Evolutionary conservation across 2,797 vertebrate genomes (phyloP).

Genomic region (Chrosomus eos): DNA sequence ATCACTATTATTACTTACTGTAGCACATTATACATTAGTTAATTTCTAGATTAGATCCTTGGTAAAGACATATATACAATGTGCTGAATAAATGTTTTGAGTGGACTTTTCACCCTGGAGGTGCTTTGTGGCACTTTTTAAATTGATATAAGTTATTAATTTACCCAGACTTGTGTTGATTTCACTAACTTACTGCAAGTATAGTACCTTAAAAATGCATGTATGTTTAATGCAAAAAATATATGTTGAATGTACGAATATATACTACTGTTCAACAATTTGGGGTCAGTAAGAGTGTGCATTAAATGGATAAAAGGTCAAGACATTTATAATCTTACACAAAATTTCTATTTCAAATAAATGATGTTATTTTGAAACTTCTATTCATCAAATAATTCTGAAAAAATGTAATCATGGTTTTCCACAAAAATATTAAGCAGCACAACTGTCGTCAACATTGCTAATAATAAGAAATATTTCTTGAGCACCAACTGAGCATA

Average conservation of each 20-base stretch:
- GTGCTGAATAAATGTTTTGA: background rate
- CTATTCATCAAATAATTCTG: background rate
- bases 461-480: background rate
- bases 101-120: background rate
- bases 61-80: background rate
- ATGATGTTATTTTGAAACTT: background rate
- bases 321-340: background rate
- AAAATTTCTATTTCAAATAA: background rate
- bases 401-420: background rate
- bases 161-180: background rate
- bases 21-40: background rate
- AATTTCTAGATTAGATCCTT: no score
- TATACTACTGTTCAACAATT: background rate
- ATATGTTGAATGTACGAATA: background rate
- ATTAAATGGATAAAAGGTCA: background rate
- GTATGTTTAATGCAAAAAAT: background rate
- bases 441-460: background rate
- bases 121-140: background rate
- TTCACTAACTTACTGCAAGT: background rate
- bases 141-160: background rate
- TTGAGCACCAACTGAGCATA: background rate
- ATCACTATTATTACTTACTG: background rate
- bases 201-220: background rate
- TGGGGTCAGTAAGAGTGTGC: background rate
- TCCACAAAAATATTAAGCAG: background rate